phyloP scores from a whole-genome alignment of 2,888 invertebrate species.

The Ectemnius cavifrons region DNA sequence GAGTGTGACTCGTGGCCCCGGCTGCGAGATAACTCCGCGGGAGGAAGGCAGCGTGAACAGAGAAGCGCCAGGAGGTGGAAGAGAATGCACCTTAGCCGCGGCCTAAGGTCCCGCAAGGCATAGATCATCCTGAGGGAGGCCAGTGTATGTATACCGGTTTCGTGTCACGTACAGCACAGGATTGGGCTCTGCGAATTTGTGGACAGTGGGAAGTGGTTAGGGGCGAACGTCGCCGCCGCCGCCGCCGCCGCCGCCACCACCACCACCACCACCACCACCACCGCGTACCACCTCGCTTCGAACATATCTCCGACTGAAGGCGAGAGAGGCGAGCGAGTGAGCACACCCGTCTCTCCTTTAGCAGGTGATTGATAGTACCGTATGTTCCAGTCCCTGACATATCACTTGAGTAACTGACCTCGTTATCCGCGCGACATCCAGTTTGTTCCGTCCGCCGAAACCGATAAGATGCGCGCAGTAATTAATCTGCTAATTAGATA shows the following conservation, averaged over 20 bases:
- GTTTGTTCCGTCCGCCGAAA: too few relatives aligned
- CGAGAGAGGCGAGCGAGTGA: not conserved
- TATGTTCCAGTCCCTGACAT: not conserved
- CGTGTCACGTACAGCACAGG: slow-evolving; percentile 52
- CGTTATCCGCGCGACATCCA: too few relatives aligned
- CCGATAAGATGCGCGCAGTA: too few relatives aligned
- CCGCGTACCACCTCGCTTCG: too few relatives aligned
- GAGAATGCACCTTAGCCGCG: slow-evolving; percentile 52
- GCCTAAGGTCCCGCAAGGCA: slow-evolving; percentile 49
- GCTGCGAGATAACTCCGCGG: not conserved
- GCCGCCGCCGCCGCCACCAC: too few relatives aligned
- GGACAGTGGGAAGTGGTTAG: slow-evolving; percentile 11
- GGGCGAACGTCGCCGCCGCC: too few relatives aligned
- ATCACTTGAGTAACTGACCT: not conserved
- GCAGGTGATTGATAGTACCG: not conserved
- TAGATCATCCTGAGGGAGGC: slow-evolving; percentile 50
- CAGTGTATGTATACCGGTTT: slow-evolving; percentile 52
- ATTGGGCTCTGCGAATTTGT: slow-evolving; percentile 43
- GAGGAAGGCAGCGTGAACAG: slow-evolving; percentile 15
- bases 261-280: too few relatives aligned
- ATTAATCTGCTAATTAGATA: too few relatives aligned
- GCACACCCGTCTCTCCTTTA: not conserved
- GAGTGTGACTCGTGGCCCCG: not conserved
- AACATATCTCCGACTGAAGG: not conserved
- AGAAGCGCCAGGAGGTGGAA: slow-evolving; percentile 43